Evolutionary conservation across 2,113 vertebrate genomes (phyloP), one percentile per base, ranked within the genome.

Genomic region (Corydoras maculifer): DNA sequence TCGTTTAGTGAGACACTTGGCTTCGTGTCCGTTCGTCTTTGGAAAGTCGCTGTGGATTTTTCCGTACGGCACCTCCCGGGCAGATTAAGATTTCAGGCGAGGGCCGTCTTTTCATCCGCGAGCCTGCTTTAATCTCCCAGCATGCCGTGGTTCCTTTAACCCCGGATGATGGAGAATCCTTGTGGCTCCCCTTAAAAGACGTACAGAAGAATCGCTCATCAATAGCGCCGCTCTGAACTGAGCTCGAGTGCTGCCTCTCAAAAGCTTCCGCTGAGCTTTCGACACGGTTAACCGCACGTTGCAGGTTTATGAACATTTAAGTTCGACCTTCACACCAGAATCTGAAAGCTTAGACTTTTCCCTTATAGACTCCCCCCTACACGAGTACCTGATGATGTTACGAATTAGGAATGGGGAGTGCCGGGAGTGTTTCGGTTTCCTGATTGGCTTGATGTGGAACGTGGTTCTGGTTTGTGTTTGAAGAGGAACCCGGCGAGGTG

Each of bases 61-160:
- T 5, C 48, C 12, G 59, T 9, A 25, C 14, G 29, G 49, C 58
- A 35, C 30, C 50, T 18, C 10, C 6, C 30, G 35, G 15, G 8
- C 9, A 9, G 50, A 55, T 18, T 25, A 63, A 67, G n/a, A 70
- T 73, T 65, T 73, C 65, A 68, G 57, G 65, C 48, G 30, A 55
- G 55, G 57, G 5, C 3, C 11, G 32, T 15, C 11, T 51, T 25
- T 73, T 74, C 1, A 51, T 72, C 58, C 11, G 6, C 2, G 43
- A 67, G 48, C 54, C 50, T 6, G 63, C 67, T 74, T 73, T 74
- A 62, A 77, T 73, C 66, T 65, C 53, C 55, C 60, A 30, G 31
- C 62, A 32, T 72, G 29, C 35, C 7, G 35, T 43, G 35, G 35
- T 53, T 13, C 29, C 25, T 58, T 68, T 59, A 72, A 14, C 14